phyloP scores from a whole-genome alignment of 2,797 vertebrate genomes.

The Micromesistius poutassou region DNA sequence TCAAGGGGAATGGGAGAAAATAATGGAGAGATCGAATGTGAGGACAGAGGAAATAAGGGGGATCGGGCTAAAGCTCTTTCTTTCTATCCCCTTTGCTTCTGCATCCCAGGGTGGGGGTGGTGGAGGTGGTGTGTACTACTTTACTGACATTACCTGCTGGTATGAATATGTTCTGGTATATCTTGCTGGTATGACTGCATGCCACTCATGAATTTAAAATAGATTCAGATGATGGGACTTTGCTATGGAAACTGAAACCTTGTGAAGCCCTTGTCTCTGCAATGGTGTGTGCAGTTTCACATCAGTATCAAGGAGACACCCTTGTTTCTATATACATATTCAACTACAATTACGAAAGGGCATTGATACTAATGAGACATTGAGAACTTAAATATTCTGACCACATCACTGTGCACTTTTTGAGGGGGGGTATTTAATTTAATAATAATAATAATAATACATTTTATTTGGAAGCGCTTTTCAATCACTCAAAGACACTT shows the following conservation, averaged over 20 bases:
- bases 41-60: background rate
- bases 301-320: background rate
- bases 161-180: background rate
- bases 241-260: background rate
- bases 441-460: no score
- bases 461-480: no score
- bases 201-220: background rate
- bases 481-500: no score
- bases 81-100: background rate
- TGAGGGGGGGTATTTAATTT: background rate
- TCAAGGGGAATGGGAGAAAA: background rate
- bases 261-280: constrained; percentile 6
- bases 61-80: background rate
- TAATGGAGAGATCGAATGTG: background rate
- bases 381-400: background rate
- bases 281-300: constrained; percentile 33
- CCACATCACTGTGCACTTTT: background rate
- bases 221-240: background rate
- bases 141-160: background rate
- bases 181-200: no score
- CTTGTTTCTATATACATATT: background rate
- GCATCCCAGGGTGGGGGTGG: background rate
- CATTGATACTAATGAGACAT: background rate
- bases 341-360: background rate
- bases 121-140: background rate